Evolutionary conservation across 2,797 vertebrate genomes (phyloP), one percentile per base, ranked within the genome.

Genomic region (Apogon hyalosoma): DNA sequence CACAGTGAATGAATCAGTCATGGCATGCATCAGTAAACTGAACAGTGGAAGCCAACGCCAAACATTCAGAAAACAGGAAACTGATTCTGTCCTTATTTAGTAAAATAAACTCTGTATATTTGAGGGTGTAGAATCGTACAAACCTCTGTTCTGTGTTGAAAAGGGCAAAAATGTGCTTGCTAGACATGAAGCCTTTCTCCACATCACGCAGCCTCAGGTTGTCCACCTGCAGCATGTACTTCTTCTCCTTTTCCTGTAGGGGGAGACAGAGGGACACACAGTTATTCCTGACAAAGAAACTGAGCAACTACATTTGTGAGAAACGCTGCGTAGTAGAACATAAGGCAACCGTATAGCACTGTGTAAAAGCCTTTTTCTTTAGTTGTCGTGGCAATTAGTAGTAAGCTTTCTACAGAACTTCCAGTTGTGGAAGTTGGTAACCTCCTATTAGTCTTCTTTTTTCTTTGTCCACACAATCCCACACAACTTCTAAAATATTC

Each of bases 111-210:
- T 36, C 41, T 50, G 33, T 51, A 41, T 71, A 3, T 48, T 24
- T n/a, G 21, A 39, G 14, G 36, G 13, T 14, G 11, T 12, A 1
- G 18, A 3, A 58, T 33, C 48, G 43, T 4, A 18, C 4, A 33
- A 69, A 98, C 97, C 98, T 97, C 93, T 99, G 98, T 69, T 99
- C 98, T 0, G 97, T 99, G 93, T 99, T 99, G 90, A 99, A 99
- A 80, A 99, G 95, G 66, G 98, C 97, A 47, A 99, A 99, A 87
- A 99, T 97, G 16, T 97, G 94, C 75, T 99, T 99, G 96, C 97
- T 99, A 74, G 97, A 98, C 97, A 99, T 98, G 88, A 99, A 98
- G 1, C 97, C 95, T 71, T 99, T 99, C 89, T 99, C 98, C 65
- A 99, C 94, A 15, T 99, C 98, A 0, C 97, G 92, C 80, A 99